Percentiles rank a stretch among this genome's conserved stretches.
Evolutionary conservation across 2,888 invertebrate species (phyloP).

Genomic region (Cataglyphis livida): DNA sequence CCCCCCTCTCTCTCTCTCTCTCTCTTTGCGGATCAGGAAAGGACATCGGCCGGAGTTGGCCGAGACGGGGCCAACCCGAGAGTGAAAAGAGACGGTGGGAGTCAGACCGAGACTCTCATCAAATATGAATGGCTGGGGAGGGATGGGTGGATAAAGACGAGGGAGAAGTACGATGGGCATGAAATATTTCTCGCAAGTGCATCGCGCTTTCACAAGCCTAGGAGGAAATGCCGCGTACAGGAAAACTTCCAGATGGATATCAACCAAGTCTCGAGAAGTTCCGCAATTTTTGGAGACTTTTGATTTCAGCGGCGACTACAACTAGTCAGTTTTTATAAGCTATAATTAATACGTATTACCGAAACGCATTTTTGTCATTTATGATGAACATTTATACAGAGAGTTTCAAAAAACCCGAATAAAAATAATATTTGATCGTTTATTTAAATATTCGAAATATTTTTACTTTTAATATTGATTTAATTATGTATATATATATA

Average conservation of each 20-base stretch:
- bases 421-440: neutral
- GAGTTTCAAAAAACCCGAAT: neutral
- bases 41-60: conserved; percentile 30
- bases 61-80: conserved; percentile 44
- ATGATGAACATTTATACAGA: neutral
- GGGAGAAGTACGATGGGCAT: conserved; percentile 66
- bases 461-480: conserved; percentile 21
- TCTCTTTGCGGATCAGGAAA: conserved; percentile 14
- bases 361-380: neutral
- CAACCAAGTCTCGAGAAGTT: conserved; percentile 66
- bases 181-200: conserved; percentile 79
- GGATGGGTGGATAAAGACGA: conserved; percentile 74
- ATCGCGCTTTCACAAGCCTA: conserved; percentile 67
- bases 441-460: neutral
- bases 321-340: neutral
- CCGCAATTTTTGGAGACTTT: conserved; percentile 22
- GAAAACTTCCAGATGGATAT: conserved; percentile 71
- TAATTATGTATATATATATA: neutral
- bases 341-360: conserved; percentile 14
- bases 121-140: conserved; percentile 77
- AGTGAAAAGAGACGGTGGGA: conserved; percentile 56
- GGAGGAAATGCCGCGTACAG: conserved; percentile 47
- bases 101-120: conserved; percentile 72
- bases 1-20: neutral
- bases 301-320: conserved; percentile 26